Evolutionary conservation across 2,797 vertebrate species (phyloP).

Genomic region (Potorous gilbertii): DNA sequence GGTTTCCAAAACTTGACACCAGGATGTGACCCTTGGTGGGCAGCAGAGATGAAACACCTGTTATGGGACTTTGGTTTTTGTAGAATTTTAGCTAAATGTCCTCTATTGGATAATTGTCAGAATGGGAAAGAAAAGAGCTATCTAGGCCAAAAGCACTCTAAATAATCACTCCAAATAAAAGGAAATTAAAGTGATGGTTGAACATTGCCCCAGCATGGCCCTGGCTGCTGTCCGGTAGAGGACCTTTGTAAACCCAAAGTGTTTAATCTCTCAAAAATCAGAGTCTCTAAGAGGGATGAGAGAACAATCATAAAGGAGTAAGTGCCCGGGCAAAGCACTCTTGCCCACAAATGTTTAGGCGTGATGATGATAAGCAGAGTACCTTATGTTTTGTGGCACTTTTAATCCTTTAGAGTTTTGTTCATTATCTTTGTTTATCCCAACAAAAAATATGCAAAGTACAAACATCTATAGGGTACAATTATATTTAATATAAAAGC

Average conservation of each 20-base stretch:
- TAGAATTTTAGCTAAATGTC: not conserved
- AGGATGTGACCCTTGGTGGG: not conserved
- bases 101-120: not conserved
- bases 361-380: not conserved
- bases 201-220: not conserved
- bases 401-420: not conserved
- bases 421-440: not conserved
- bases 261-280: not conserved
- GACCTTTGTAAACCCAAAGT: not conserved
- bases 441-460: not conserved
- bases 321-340: not conserved
- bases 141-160: conserved; percentile 15
- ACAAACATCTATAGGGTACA: not conserved
- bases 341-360: not conserved
- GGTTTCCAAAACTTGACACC: not conserved
- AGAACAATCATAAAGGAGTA: not conserved
- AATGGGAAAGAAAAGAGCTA: not conserved
- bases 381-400: not conserved
- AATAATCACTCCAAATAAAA: not conserved
- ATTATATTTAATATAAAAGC: not conserved
- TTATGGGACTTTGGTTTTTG: not conserved
- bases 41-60: not conserved
- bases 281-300: not conserved
- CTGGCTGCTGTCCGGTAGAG: not conserved
- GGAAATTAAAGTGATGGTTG: not conserved